These are phyloP conservation scores for Cylindroiulus punctatus DNA, from an alignment of 2,888 invertebrate genomes.

Conservation along the genomic window DNA sequence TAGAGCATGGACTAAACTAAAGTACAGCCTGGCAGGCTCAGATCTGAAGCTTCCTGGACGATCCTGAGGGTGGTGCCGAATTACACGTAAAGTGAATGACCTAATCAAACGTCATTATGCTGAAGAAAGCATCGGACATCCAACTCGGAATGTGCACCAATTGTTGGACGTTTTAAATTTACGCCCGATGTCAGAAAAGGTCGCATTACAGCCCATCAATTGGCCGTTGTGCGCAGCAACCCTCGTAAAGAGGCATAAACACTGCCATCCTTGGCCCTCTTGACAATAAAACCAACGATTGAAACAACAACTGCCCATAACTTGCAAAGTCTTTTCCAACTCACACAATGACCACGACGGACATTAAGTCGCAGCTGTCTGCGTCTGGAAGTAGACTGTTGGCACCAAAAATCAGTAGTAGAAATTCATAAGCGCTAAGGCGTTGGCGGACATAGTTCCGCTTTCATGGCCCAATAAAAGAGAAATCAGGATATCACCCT, in stretches of 20 bases:
- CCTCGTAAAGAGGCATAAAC: not conserved
- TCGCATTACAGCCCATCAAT: not conserved
- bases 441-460: not conserved
- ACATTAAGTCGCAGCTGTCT: not conserved
- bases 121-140: not conserved
- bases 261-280: not conserved
- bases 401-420: not conserved
- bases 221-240: not conserved
- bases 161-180: not conserved
- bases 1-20: no score
- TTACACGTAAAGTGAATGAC: no score
- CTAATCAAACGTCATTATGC: not conserved
- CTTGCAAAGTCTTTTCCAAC: not conserved
- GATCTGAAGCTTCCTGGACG: no score
- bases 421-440: not conserved
- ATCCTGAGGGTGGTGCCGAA: no score
- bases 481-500: constrained; percentile 1
- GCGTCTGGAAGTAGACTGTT: not conserved
- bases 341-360: not conserved
- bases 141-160: not conserved
- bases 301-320: constrained; percentile 13
- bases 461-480: not conserved
- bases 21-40: no score
- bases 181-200: not conserved
- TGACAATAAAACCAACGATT: not conserved